phyloP scores from a whole-genome alignment of 2,888 invertebrate genomes.

The Amblyjoppa fuscipennis region DNA sequence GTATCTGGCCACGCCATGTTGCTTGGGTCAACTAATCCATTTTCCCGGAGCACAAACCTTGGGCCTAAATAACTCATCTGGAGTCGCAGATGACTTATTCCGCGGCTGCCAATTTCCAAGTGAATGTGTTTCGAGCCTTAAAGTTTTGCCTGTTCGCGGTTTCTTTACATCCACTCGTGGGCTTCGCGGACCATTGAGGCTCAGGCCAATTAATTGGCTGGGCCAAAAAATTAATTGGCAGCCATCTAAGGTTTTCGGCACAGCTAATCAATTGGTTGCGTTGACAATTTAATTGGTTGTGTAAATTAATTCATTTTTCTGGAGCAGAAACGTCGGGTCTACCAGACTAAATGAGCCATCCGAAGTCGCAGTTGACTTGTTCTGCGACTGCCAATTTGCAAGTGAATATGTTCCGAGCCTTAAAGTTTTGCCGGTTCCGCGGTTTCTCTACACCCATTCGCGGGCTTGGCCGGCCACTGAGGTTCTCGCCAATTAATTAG shows the following conservation, averaged over 20 bases:
- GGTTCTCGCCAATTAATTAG: not conserved
- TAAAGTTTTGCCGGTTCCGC: not conserved
- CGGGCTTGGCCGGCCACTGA: constrained; percentile 13
- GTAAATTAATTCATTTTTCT: no score
- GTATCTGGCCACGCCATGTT: no score
- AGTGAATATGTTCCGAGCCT: constrained; percentile 27
- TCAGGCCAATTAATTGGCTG: not conserved
- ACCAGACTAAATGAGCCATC: constrained; percentile 8
- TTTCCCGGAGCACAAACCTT: not conserved
- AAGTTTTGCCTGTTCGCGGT: not conserved
- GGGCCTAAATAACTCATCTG: constrained; percentile 15
- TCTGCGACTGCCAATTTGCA: constrained; percentile 15
- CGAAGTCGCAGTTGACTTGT: constrained; percentile 1
- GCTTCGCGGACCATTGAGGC: constrained; percentile 7
- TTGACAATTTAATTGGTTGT: no score
- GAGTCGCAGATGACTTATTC: constrained; percentile 7
- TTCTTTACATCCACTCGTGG: not conserved
- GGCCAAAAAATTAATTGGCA: no score
- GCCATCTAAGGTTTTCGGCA: no score
- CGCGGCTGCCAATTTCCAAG: constrained; percentile 15
- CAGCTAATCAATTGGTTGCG: no score
- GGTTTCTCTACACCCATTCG: not conserved
- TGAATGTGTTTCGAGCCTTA: constrained; percentile 21
- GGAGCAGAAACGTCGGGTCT: not conserved
- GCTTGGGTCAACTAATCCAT: no score